Evolutionary conservation across 2,888 invertebrate species (phyloP).

Genomic region (Lasius fuliginosus): DNA sequence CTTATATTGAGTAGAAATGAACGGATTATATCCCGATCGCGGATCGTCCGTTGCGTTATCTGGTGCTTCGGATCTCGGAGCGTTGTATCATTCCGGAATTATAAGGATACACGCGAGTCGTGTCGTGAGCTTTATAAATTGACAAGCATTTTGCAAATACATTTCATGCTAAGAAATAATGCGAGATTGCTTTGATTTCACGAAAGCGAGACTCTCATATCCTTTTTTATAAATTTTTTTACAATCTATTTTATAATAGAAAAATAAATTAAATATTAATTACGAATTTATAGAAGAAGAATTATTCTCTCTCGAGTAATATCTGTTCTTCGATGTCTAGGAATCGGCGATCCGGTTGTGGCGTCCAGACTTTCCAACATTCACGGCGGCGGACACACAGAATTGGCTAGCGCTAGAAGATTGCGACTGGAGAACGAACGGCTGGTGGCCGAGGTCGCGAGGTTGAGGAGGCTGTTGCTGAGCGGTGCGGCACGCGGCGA

Average conservation of each 20-base stretch:
- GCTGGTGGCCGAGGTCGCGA: constrained; percentile 90
- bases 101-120: neutral
- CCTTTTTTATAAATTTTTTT: neutral
- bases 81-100: neutral
- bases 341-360: constrained; percentile 83
- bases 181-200: neutral
- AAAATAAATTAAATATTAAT: neutral
- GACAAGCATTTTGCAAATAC: neutral
- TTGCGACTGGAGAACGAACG: constrained; percentile 93
- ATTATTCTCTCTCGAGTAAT: neutral
- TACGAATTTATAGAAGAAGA: neutral
- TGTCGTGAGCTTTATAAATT: neutral
- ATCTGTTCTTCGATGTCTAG: constrained; percentile 63
- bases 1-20: neutral
- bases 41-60: neutral
- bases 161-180: neutral
- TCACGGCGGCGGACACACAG: constrained; percentile 86
- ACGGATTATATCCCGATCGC: neutral
- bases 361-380: constrained; percentile 84
- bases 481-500: constrained; percentile 89
- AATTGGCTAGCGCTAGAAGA: constrained; percentile 88
- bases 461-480: constrained; percentile 90
- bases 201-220: neutral
- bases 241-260: neutral
- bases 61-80: neutral